Base-by-base conservation (phyloP, 2,113 vertebrate species). In the Oceanodroma tethys region DNA sequence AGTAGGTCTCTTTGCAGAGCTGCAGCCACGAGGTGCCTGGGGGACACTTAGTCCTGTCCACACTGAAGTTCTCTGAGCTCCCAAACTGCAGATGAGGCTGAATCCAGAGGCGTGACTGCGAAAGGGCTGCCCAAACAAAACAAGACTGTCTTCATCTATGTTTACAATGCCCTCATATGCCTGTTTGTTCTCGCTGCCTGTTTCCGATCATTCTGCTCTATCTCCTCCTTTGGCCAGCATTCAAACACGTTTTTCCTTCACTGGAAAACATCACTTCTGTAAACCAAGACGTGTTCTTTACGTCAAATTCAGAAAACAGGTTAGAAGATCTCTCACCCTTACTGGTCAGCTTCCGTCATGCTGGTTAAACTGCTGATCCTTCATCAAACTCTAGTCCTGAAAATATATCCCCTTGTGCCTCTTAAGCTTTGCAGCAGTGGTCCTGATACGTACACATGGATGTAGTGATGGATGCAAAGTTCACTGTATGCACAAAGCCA, bases 1-100 rank as follows among this genome's bases (percentile, higher is more conserved):
- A 17, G 53, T 11, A 68, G 7, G 42, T 20, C 26, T 81, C 47
- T 78, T 50, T 47, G 43, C 42, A 67, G 56, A 74, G 50, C 56
- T 75, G 45, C n/a, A 76, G 32, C 34, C 7, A 1, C 0, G 0
- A 68, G 60, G 17, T 6, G 0, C 43, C 53, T 53, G 21, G 6
- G 15, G 42, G 5, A 40, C 9, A 1, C 38, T 30, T 42, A 80
- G 34, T 75, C 42, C 58, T 50, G 22, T 45, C 29, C n/a, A 60
- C 5, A 3, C 16, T 17, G 34, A 76, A 70, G 67, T 53, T 88
- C 52, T 80, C 48, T 0, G 0, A 74, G 70, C 60, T 89, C 72
- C 32, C 66, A 76, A 86, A 87, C 48, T 4, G 1, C 38, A 47
- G 59, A 75, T 63, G 53, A 85, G 42, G 32, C 53, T 34, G 53